A percentile compares a stretch with the other conserved stretches of the same genome.
These are phyloP conservation scores for Numenius phaeopus DNA, from an alignment of 2,797 vertebrate species.

Conservation along the genomic window DNA sequence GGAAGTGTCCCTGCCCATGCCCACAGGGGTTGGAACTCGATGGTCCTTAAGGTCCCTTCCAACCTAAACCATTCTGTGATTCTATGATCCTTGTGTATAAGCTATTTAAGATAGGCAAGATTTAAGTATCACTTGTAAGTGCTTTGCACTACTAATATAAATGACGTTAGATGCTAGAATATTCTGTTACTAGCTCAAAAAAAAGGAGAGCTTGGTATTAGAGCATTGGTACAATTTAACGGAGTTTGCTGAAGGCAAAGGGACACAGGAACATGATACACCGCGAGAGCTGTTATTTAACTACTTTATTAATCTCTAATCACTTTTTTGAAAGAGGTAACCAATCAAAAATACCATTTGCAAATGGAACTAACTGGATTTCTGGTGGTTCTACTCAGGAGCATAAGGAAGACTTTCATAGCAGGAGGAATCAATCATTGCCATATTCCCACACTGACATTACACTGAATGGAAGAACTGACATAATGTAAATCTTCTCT, in stretches of 20 bases:
- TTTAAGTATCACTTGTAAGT: not conserved
- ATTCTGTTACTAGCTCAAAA: not conserved
- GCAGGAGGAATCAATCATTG: not conserved
- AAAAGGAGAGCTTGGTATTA: not conserved
- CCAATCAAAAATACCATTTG: not conserved
- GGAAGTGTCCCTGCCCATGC: not conserved
- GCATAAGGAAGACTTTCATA: not conserved
- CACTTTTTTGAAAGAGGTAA: not conserved
- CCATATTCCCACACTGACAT: not conserved
- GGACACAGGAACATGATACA: fast-evolving
- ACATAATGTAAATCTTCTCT: not conserved
- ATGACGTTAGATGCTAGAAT: not conserved
- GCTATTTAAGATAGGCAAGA: not conserved
- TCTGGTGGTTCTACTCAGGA: not conserved
- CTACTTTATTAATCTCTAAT: not conserved
- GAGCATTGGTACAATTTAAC: not conserved
- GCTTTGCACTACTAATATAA: not conserved
- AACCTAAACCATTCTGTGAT: not conserved
- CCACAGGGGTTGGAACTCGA: not conserved
- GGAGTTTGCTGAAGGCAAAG: not conserved
- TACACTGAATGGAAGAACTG: not conserved
- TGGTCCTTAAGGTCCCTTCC: not conserved
- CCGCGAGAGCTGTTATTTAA: not conserved
- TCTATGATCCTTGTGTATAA: not conserved
- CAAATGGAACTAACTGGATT: not conserved